phyloP scores from a whole-genome alignment of 1,140 invertebrate species.

The Hydropsyche tenuis region DNA sequence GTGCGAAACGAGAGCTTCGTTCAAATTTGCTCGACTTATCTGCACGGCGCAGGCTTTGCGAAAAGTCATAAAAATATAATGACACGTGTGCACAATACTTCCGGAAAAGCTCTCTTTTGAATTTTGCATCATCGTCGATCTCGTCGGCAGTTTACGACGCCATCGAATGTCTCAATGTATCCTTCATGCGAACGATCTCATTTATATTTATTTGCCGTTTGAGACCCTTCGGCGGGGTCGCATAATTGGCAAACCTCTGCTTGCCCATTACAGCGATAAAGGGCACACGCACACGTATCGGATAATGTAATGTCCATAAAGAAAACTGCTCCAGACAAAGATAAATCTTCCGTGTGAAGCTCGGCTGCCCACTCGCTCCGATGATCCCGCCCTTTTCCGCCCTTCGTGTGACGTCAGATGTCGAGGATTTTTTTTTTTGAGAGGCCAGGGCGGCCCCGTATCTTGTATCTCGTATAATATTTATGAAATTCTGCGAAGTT shows the following conservation, averaged over 20 bases:
- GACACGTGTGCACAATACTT: no score
- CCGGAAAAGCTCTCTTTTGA: no score
- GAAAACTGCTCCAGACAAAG: constrained; percentile 8
- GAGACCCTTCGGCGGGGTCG: neutral
- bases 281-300: neutral
- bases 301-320: constrained; percentile 10
- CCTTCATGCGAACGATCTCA: constrained; percentile 6
- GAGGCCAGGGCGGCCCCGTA: no score
- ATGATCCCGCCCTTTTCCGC: neutral
- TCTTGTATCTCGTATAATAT: neutral
- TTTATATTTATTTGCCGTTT: constrained; percentile 18
- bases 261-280: neutral
- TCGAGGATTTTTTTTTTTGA: neutral
- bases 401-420: neutral
- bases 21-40: no score
- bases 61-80: no score
- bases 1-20: no score
- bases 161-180: neutral
- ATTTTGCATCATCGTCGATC: no score
- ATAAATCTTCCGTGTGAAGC: constrained; percentile 3
- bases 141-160: no score
- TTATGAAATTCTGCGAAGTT: neutral
- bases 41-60: no score
- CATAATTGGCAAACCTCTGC: neutral
- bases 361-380: neutral